A percentile compares a stretch with the other conserved stretches of the same genome.
phyloP scores from a whole-genome alignment of 2,888 invertebrate genomes.

The Halictus ligatus region DNA sequence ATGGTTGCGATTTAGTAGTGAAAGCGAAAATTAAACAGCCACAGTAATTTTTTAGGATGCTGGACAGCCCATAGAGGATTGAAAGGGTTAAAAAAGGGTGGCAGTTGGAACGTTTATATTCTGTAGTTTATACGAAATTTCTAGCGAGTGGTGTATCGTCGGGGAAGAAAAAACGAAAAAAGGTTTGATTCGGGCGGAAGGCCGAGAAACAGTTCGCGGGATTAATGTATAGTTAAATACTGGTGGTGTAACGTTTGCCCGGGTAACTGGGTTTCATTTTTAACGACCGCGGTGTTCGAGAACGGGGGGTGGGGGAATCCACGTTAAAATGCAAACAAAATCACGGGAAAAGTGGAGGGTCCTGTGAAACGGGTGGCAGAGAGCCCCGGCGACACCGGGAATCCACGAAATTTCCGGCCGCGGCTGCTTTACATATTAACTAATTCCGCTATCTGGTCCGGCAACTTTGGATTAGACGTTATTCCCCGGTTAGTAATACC shows the following conservation, averaged over 20 bases:
- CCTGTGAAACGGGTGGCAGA: constrained; percentile 46
- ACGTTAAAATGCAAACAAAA: constrained; percentile 61
- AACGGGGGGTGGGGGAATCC: constrained; percentile 5
- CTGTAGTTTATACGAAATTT: not conserved
- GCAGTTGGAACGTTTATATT: not conserved
- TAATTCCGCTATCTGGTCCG: constrained; percentile 65
- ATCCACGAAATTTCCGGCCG: constrained; percentile 60
- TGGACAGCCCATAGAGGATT: not conserved
- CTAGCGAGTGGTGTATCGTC: not conserved
- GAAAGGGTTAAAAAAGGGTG: not conserved
- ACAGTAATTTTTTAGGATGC: not conserved
- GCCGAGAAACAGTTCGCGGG: not conserved
- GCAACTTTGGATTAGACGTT: constrained; percentile 71
- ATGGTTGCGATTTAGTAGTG: too few species aligned
- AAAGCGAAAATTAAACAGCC: not conserved
- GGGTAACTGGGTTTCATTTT: constrained; percentile 43
- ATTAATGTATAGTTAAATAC: constrained; percentile 50
- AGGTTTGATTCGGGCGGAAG: not conserved
- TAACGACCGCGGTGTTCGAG: constrained; percentile 41
- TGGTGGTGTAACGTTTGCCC: constrained; percentile 42
- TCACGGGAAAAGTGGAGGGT: constrained; percentile 42
- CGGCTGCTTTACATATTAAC: constrained; percentile 72
- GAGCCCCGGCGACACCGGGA: constrained; percentile 50
- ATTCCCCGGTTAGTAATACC: constrained; percentile 70
- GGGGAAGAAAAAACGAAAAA: not conserved